Evolutionary conservation across 2,113 vertebrate genomes (phyloP).

Genomic region (Paracanthobrama guichenoti): DNA sequence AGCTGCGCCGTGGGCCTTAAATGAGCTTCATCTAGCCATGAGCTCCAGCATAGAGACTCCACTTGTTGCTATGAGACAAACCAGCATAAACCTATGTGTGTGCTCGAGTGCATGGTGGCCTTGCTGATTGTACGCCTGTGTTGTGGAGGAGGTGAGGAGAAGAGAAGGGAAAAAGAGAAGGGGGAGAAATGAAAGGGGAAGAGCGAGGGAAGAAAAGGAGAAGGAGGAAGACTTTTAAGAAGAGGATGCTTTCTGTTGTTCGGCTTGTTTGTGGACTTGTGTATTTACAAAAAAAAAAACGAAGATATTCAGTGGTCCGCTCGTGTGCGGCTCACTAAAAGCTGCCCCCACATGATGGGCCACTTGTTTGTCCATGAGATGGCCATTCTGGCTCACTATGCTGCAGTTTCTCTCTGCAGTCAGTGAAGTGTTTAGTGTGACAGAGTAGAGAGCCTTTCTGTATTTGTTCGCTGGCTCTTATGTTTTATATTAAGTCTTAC

Average conservation of each 20-base stretch:
- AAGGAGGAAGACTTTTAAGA: slow-evolving; percentile 22
- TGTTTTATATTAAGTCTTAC: neutral
- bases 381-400: neutral
- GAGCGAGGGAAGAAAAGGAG: slow-evolving; percentile 18
- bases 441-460: neutral
- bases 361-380: slow-evolving; percentile 7
- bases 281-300: neutral
- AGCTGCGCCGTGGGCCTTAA: slow-evolving; percentile 55
- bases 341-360: neutral
- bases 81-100: slow-evolving; percentile 62
- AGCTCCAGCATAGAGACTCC: slow-evolving; percentile 59
- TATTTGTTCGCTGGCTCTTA: neutral
- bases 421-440: slow-evolving; percentile 9
- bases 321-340: slow-evolving; percentile 7
- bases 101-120: slow-evolving; percentile 65
- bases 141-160: slow-evolving; percentile 63
- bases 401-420: slow-evolving; percentile 32
- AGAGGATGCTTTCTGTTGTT: slow-evolving; percentile 8
- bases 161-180: slow-evolving; percentile 56
- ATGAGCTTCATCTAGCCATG: slow-evolving; percentile 49
- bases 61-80: slow-evolving; percentile 81
- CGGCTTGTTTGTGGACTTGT: neutral
- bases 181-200: slow-evolving; percentile 38
- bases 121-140: slow-evolving; percentile 68
- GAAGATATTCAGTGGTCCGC: neutral